Evolutionary conservation across 1,140 invertebrate species (phyloP).

Genomic region (Scaptomyza montana): DNA sequence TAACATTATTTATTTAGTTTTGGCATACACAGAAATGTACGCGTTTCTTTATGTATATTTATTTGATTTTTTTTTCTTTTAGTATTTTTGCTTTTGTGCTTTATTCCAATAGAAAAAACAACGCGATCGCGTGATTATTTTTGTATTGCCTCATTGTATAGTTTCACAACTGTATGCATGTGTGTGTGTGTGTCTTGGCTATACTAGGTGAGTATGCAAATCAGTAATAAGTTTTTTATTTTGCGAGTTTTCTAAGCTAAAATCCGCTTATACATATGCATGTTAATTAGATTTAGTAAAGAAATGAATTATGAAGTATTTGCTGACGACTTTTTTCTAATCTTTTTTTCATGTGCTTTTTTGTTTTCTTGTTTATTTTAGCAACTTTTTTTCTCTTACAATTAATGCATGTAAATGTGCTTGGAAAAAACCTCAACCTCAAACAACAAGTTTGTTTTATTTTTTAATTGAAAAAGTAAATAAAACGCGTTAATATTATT

Average conservation of each 20-base stretch:
- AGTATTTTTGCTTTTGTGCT: constrained; percentile 7
- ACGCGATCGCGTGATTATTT: constrained; percentile 66
- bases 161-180: constrained; percentile 17
- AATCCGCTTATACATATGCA: constrained; percentile 65
- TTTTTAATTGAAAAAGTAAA: constrained; percentile 55
- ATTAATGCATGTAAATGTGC: constrained; percentile 65
- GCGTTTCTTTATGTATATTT: constrained; percentile 23
- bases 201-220: constrained; percentile 22
- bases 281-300: constrained; percentile 77
- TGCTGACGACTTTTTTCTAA: constrained; percentile 35
- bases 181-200: constrained; percentile 13
- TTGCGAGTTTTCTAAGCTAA: constrained; percentile 46
- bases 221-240: constrained; percentile 17
- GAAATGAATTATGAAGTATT: constrained; percentile 68
- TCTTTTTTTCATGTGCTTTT: constrained; percentile 2
- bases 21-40: constrained; percentile 29
- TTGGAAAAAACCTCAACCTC: constrained; percentile 4
- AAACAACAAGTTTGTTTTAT: constrained; percentile 25
- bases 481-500: constrained; percentile 25
- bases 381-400: constrained; percentile 6
- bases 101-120: constrained; percentile 33
- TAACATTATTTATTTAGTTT: constrained; percentile 52
- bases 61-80: constrained; percentile 9
- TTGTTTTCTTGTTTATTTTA: constrained; percentile 5
- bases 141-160: constrained; percentile 51